Conservation (phyloP, 2,113 vertebrate genomes). For the Cromileptes altivelis region DNA sequence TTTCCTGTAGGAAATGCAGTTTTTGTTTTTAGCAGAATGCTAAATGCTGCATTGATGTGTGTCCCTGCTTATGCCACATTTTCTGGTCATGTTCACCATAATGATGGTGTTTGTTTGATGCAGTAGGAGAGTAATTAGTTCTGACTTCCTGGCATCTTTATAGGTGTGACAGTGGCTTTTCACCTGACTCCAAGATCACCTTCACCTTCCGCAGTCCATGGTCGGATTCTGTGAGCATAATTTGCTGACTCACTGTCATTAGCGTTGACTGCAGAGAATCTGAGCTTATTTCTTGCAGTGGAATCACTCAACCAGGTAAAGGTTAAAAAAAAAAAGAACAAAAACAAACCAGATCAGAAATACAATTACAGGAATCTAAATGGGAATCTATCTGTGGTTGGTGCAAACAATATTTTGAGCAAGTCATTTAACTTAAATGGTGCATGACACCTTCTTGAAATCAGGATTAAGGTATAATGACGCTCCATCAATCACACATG, state of each 20-base stretch:
- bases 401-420: background rate
- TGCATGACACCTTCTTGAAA: background rate
- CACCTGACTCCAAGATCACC: conserved; percentile 3
- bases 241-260: conserved; percentile 39
- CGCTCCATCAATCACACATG: background rate
- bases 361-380: background rate
- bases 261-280: conserved; percentile 13
- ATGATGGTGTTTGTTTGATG: background rate
- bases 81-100: background rate
- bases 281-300: background rate
- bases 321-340: background rate
- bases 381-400: background rate
- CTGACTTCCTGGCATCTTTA: background rate
- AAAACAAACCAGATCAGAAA: background rate
- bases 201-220: conserved; percentile 1
- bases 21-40: background rate
- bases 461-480: conserved; percentile 14
- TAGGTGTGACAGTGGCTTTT: background rate
- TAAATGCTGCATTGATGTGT: background rate
- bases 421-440: background rate
- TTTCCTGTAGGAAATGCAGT: background rate
- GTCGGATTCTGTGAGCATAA: background rate
- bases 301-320: background rate
- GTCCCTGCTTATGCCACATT: background rate
- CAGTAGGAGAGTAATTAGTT: background rate